These are phyloP conservation scores for Mormyrus proboscirostris DNA, from an alignment of 2,797 vertebrate genomes.

Conservation along the genomic window DNA sequence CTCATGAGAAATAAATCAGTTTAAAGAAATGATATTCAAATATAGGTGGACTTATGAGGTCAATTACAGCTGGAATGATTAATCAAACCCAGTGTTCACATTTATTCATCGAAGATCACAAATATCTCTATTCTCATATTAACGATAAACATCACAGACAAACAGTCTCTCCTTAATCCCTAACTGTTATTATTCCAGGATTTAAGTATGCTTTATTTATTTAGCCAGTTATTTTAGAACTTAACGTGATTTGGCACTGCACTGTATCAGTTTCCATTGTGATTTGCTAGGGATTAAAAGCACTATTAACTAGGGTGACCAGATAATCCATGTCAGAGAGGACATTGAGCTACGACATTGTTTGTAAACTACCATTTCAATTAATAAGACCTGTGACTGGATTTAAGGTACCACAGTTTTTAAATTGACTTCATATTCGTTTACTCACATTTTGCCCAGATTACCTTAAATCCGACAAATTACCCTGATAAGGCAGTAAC, in stretches of 20 bases:
- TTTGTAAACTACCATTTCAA: neutral
- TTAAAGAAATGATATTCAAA: neutral
- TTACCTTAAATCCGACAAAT: too few relatives aligned
- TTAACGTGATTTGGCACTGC: neutral
- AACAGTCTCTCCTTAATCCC: neutral
- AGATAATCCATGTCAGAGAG: neutral
- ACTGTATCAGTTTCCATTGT: neutral
- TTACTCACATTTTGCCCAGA: too few relatives aligned
- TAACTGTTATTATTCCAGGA: neutral
- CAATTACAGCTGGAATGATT: neutral
- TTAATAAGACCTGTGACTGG: neutral
- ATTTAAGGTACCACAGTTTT: too few relatives aligned
- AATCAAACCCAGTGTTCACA: neutral
- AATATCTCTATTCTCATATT: neutral
- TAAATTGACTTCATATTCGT: too few relatives aligned
- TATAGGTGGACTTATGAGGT: neutral
- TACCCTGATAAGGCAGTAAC: too few relatives aligned
- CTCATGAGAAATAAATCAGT: neutral
- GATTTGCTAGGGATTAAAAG: neutral
- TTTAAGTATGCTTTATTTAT: neutral
- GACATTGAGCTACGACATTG: neutral
- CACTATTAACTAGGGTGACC: neutral
- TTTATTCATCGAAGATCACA: neutral
- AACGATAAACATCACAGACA: neutral
- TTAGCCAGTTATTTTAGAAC: neutral